Evolutionary conservation across 2,888 invertebrate genomes (phyloP).

Genomic region (Caenorhabditis sp.): DNA sequence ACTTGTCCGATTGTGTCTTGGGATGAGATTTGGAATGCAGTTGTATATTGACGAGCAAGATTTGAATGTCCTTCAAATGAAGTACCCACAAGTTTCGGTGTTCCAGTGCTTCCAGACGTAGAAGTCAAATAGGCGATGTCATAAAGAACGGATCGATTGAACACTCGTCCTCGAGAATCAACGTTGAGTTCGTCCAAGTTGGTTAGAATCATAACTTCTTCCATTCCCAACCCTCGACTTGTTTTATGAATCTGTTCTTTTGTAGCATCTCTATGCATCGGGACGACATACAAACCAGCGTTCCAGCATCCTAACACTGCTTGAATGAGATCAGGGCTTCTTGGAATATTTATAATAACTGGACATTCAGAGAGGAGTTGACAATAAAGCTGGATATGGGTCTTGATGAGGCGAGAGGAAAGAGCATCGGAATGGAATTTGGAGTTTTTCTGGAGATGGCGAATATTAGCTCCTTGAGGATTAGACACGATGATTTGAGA

Average conservation of each 20-base stretch:
- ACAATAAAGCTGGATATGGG: slow-evolving; percentile 10
- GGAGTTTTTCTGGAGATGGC: background rate
- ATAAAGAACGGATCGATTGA: slow-evolving; percentile 1
- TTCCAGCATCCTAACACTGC: slow-evolving; percentile 40
- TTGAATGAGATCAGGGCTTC: slow-evolving; percentile 25
- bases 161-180: background rate
- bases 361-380: slow-evolving; percentile 27
- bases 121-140: slow-evolving; percentile 75
- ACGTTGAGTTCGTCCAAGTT: background rate
- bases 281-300: slow-evolving; percentile 48
- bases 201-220: background rate
- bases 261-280: slow-evolving; percentile 30
- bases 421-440: background rate
- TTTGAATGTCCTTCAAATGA: slow-evolving; percentile 74
- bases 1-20: slow-evolving; percentile 75
- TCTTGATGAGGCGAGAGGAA: background rate
- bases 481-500: slow-evolving; percentile 7
- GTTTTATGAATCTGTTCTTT: slow-evolving; percentile 12
- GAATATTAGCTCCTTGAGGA: background rate
- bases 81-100: slow-evolving; percentile 76
- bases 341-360: slow-evolving; percentile 29
- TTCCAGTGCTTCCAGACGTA: slow-evolving; percentile 80
- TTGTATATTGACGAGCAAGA: slow-evolving; percentile 72
- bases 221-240: background rate
- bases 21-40: slow-evolving; percentile 57